Conservation (phyloP, 2,113 vertebrate genomes). For the Shinisaurus crocodilurus region DNA sequence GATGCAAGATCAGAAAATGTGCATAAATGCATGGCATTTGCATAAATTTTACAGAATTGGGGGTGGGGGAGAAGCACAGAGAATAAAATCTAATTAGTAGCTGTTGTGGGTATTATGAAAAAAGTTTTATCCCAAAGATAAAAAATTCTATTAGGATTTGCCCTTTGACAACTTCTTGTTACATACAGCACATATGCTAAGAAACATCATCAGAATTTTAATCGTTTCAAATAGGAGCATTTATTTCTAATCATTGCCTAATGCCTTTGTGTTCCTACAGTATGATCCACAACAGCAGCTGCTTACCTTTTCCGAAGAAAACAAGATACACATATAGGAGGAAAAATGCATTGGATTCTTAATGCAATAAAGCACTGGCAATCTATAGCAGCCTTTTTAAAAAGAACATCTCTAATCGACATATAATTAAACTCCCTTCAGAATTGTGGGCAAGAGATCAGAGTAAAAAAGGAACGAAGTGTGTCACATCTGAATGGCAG, state of each 20-base stretch:
- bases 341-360: neutral
- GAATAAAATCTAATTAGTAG: neutral
- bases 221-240: neutral
- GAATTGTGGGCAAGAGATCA: slow-evolving; percentile 67
- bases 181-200: neutral
- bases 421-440: slow-evolving; percentile 50
- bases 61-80: neutral
- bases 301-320: neutral
- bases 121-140: no score
- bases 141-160: neutral
- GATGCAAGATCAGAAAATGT: neutral
- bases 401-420: slow-evolving; percentile 50
- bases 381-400: slow-evolving; percentile 28
- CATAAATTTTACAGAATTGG: neutral
- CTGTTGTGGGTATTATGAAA: neutral
- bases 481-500: slow-evolving; percentile 64
- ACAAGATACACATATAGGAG: neutral
- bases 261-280: neutral
- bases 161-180: neutral
- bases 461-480: slow-evolving; percentile 59
- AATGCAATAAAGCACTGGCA: slow-evolving; percentile 26
- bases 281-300: neutral
- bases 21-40: neutral
- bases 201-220: neutral
- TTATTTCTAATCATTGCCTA: neutral